Conservation (phyloP, 1,140 invertebrate species). For the Spodoptera litura region DNA sequence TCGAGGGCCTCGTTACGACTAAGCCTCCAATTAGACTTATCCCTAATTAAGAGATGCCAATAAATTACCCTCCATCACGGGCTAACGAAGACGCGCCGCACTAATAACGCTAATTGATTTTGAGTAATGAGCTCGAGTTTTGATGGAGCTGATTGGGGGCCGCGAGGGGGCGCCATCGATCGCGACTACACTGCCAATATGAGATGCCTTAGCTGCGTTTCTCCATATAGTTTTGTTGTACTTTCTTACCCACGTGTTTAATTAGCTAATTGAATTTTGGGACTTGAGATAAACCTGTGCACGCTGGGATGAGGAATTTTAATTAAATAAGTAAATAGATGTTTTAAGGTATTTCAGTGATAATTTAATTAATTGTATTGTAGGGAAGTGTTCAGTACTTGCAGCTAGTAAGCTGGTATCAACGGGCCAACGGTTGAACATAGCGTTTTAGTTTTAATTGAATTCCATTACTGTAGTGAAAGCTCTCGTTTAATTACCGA, state of each 20-base stretch:
- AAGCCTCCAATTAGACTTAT: conserved; percentile 87
- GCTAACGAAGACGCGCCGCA: conserved; percentile 85
- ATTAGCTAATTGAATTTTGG: conserved; percentile 45
- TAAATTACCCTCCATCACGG: conserved; percentile 87
- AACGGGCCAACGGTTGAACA: conserved; percentile 72
- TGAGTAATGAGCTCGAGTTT: conserved; percentile 85
- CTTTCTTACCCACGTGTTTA: conserved; percentile 30
- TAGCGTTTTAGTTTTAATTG: conserved; percentile 79
- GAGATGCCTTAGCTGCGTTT: conserved; percentile 40
- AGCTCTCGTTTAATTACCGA: conserved; percentile 77
- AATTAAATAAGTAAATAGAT: conserved; percentile 27
- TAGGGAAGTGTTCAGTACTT: conserved; percentile 64
- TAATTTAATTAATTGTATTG: conserved; percentile 48
- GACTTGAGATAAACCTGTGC: conserved; percentile 34
- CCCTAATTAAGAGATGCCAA: conserved; percentile 88
- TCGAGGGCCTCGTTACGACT: conserved; percentile 86
- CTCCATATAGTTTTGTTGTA: conserved; percentile 36
- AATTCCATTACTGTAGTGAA: conserved; percentile 81
- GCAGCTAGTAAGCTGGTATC: conserved; percentile 69
- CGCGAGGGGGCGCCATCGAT: conserved; percentile 71
- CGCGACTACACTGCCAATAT: conserved; percentile 51
- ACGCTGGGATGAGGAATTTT: conserved; percentile 5
- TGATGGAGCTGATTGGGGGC: conserved; percentile 82
- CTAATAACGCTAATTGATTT: conserved; percentile 86
- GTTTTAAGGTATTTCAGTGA: conserved; percentile 4